phyloP scores from a whole-genome alignment of 1,140 invertebrate genomes.

The Drosophila fuyamai region DNA sequence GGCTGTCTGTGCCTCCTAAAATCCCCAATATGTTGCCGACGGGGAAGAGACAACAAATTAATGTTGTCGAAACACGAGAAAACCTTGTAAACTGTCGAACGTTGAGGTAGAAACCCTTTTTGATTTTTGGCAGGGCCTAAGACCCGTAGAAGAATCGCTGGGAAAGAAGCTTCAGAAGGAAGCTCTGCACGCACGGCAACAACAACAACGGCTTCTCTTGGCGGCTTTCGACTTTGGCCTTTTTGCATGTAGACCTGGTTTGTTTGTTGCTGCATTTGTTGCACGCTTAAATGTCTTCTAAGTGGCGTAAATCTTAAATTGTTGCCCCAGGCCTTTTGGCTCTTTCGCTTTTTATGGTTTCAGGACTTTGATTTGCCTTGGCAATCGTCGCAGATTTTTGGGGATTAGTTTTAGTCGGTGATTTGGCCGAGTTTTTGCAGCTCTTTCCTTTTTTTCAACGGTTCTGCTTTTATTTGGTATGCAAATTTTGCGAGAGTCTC shows the following conservation, averaged over 20 bases:
- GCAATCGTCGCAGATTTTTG: slow-evolving; percentile 60
- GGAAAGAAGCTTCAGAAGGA: slow-evolving; percentile 44
- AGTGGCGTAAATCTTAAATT: slow-evolving; percentile 77
- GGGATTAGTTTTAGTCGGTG: slow-evolving; percentile 60
- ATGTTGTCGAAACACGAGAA: slow-evolving; percentile 70
- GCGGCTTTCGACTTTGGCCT: slow-evolving; percentile 53
- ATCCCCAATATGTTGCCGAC: slow-evolving; percentile 33
- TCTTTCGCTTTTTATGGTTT: slow-evolving; percentile 47
- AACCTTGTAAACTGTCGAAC: slow-evolving; percentile 63
- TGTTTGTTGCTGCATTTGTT: slow-evolving; percentile 54
- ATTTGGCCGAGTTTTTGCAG: slow-evolving; percentile 36
- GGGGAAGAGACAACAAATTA: slow-evolving; percentile 56
- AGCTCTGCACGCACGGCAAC: slow-evolving; percentile 52
- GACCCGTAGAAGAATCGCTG: slow-evolving; percentile 24
- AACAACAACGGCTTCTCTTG: slow-evolving; percentile 27
- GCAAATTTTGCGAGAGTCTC: slow-evolving; percentile 40
- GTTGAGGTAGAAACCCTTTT: slow-evolving; percentile 41
- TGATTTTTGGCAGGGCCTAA: slow-evolving; percentile 46
- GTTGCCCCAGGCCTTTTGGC: slow-evolving; percentile 54
- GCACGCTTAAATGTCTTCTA: slow-evolving; percentile 74
- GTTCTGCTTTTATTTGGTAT: slow-evolving; percentile 28
- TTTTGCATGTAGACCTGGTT: slow-evolving; percentile 37
- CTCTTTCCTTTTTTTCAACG: slow-evolving; percentile 1
- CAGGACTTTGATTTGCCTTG: slow-evolving; percentile 57
- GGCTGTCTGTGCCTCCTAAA: slow-evolving; percentile 1